phyloP scores from a whole-genome alignment of 53 echinoderm and acorn worm species.

The Holothuria scabra region DNA sequence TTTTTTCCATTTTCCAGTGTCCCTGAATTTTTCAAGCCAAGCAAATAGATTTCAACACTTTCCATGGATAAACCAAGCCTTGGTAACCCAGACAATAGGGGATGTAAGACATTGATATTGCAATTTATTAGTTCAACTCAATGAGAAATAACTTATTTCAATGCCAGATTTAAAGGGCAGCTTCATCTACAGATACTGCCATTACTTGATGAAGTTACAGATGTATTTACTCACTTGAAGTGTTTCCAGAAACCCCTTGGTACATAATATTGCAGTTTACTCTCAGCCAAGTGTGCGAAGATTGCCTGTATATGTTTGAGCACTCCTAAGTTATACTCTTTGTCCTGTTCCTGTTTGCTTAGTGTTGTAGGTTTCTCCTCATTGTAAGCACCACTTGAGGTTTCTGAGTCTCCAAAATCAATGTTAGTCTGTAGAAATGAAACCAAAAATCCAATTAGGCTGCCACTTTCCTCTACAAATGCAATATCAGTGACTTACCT shows the following conservation, averaged over 20 bases:
- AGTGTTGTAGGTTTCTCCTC: slow-evolving; percentile 75
- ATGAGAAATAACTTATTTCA: no score
- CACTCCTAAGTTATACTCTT: slow-evolving; percentile 96
- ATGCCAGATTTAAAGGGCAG: no score
- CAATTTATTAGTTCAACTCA: no score
- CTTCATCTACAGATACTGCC: no score
- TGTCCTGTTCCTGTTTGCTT: slow-evolving; percentile 90
- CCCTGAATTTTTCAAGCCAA: no score
- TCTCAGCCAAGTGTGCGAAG: slow-evolving; percentile 96
- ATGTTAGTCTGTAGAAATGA: slow-evolving; percentile 76
- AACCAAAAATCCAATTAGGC: background rate
- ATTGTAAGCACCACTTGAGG: slow-evolving; percentile 60
- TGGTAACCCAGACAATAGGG: no score
- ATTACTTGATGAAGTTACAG: background rate
- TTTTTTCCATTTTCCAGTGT: no score
- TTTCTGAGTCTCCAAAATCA: slow-evolving; percentile 82
- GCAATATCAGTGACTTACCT: no score
- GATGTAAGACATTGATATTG: no score
- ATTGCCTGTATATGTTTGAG: slow-evolving; percentile 96
- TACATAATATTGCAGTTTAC: slow-evolving; percentile 99
- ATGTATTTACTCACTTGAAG: slow-evolving; percentile 81
- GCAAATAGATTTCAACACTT: no score
- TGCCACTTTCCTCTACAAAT: no score
- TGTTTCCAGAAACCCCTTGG: slow-evolving; percentile 99
- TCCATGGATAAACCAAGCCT: no score